Conservation (phyloP, 2,797 vertebrate genomes). For the Tokudaia tokunoshimensis region DNA sequence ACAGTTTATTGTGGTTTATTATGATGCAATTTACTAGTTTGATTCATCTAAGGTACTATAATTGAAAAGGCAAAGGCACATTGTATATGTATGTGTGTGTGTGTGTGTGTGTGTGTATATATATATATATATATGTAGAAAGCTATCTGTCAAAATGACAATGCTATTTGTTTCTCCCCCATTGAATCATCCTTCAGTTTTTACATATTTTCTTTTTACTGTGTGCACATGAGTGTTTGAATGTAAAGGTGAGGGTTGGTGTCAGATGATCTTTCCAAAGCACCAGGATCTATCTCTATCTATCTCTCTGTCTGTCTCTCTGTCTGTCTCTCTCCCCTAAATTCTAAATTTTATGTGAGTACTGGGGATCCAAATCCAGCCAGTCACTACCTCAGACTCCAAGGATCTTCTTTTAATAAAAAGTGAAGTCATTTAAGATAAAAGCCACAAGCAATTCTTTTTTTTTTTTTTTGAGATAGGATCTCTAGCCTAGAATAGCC, state of each 20-base stretch:
- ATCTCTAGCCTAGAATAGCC: background rate
- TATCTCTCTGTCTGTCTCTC: too few species aligned
- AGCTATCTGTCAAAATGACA: background rate
- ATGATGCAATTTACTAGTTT: background rate
- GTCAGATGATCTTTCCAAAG: background rate
- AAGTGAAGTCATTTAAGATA: background rate
- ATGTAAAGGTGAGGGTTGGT: background rate
- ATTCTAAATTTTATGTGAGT: background rate
- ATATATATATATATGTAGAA: background rate
- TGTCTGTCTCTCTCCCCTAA: too few species aligned
- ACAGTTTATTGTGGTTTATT: background rate
- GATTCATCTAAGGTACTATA: background rate
- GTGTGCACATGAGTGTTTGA: background rate
- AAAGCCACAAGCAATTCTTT: background rate
- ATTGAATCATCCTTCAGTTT: background rate
- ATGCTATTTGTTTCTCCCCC: background rate
- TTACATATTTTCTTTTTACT: background rate
- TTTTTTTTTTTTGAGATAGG: background rate
- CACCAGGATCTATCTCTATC: background rate
- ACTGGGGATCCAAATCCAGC: background rate
- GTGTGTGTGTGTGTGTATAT: too few species aligned
- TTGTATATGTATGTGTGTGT: background rate
- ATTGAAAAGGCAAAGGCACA: background rate
- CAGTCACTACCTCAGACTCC: background rate
- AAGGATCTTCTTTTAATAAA: conserved; percentile 39